Base-by-base conservation (phyloP, 2,113 vertebrate species). In the Aix galericulata region DNA sequence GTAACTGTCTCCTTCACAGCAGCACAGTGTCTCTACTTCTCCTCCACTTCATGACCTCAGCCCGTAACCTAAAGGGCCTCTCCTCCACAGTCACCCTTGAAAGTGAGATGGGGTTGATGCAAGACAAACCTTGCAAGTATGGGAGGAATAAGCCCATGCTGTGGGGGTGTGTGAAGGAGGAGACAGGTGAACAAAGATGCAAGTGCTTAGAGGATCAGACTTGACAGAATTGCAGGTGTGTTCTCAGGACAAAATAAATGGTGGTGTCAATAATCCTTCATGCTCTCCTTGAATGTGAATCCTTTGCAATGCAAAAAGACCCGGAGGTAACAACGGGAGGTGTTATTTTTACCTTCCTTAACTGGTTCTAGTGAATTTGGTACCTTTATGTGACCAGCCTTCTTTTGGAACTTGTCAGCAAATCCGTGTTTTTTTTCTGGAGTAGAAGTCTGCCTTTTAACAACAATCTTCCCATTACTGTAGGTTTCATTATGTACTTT, bases 11-110 rank as follows among this genome's bases (percentile, higher is more conserved):
- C 31, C 31, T 50, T 36, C 7, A 22, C 60, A 89, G 55, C 34
- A 53, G 23, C 8, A 18, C 0, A 0, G 4, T n/a, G 9, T 13
- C 10, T 32, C 32, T 66, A 26, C 31, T 89, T 89, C 34, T 58
- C n/a, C 29, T 50, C 18, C 26, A 6, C 81, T 44, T 82, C 23
- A 13, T 17, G 8, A 34, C 56, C 29, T 74, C 34, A 62, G 31
- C 5, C 36, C 20, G 17, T 7, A 27, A 46, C 16, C 14, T 42
- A 26, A 42, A 3, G 69, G 40, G 26, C 36, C 2, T 58, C 11
- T 81, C 14, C 34, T 77, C 86, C 50, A 32, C 29, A 22, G 26
- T 18, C 48, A 17, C 31, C 26, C 14, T 53, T 16, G 20, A 18
- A 1, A 42, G 16, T 8, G 21, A 5, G 29, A 34, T 46, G 0